Conservation (phyloP, 2,797 vertebrate species). For the Allobates femoralis region DNA sequence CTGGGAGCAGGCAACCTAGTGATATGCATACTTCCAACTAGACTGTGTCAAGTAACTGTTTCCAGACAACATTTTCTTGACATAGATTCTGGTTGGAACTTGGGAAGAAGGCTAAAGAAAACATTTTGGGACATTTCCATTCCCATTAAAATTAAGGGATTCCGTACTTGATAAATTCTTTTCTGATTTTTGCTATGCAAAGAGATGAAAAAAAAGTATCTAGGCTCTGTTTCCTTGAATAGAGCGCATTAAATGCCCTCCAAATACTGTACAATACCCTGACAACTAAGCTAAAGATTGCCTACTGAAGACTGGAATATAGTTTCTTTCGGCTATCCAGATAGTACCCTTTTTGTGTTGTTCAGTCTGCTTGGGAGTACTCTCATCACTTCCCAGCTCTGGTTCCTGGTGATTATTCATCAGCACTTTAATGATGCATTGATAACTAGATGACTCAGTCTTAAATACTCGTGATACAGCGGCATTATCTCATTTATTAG, state of each 20-base stretch:
- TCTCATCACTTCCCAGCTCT: background rate
- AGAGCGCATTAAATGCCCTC: background rate
- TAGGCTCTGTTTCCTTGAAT: background rate
- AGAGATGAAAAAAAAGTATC: too few relatives aligned
- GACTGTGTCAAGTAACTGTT: too few relatives aligned
- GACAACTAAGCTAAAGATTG: background rate
- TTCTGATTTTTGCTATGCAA: too few relatives aligned
- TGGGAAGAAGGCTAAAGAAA: too few relatives aligned
- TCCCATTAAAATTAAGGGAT: too few relatives aligned
- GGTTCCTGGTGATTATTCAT: background rate
- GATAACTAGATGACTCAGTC: constrained; percentile 26
- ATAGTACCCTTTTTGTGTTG: background rate
- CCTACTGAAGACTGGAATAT: background rate
- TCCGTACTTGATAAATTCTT: too few relatives aligned
- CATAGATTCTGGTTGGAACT: too few relatives aligned
- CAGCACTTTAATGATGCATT: constrained; percentile 12
- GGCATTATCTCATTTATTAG: constrained; percentile 5
- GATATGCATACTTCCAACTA: too few relatives aligned
- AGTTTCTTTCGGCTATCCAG: background rate
- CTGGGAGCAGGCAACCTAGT: too few relatives aligned
- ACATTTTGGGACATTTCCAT: too few relatives aligned
- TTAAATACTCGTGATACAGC: background rate
- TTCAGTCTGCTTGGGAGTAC: too few relatives aligned
- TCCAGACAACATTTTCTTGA: too few relatives aligned
- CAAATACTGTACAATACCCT: background rate